Percentiles rank a stretch among this genome's conserved stretches.
These are phyloP conservation scores for Erethizon dorsatum DNA, from an alignment of 2,797 vertebrate genomes.

Conservation along the genomic window DNA sequence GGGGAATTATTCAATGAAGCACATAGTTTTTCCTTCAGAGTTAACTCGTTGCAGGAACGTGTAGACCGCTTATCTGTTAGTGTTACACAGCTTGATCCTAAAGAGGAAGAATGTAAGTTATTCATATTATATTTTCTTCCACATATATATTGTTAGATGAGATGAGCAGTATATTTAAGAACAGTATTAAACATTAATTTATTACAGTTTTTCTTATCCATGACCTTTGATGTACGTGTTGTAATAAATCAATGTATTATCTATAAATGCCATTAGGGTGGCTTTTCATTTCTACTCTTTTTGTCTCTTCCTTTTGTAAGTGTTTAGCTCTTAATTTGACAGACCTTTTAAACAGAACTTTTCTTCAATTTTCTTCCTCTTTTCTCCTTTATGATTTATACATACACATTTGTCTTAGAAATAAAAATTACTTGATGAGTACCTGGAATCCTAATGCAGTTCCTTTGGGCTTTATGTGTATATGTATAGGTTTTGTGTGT, in stretches of 20 bases:
- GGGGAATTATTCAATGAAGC: slow-evolving; percentile 99
- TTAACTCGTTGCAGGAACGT: slow-evolving; percentile 98
- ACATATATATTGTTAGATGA: slow-evolving; percentile 44
- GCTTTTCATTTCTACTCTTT: neutral
- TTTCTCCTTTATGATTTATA: slow-evolving; percentile 61
- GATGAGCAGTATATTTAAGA: slow-evolving; percentile 41
- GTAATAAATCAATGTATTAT: slow-evolving; percentile 15
- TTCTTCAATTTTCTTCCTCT: slow-evolving; percentile 7
- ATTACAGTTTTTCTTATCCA: neutral
- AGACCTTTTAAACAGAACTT: slow-evolving; percentile 17
- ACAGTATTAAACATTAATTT: slow-evolving; percentile 6
- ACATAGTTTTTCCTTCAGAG: slow-evolving; percentile 98
- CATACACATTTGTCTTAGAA: slow-evolving; percentile 53
- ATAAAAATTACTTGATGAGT: slow-evolving; percentile 65
- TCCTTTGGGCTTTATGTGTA: slow-evolving; percentile 47
- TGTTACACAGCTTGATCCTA: slow-evolving; percentile 98
- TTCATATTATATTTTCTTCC: slow-evolving; percentile 35
- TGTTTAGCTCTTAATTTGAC: slow-evolving; percentile 26
- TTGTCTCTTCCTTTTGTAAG: neutral
- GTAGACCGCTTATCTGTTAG: slow-evolving; percentile 99
- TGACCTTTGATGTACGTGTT: neutral
- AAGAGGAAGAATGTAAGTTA: slow-evolving; percentile 98
- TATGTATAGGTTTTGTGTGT: neutral
- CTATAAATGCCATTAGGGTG: slow-evolving; percentile 13
- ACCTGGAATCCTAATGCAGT: slow-evolving; percentile 28